A percentile compares a stretch with the other conserved stretches of the same genome.
phyloP scores from a whole-genome alignment of 2,888 invertebrate genomes.

The Tetranychus piercei region DNA sequence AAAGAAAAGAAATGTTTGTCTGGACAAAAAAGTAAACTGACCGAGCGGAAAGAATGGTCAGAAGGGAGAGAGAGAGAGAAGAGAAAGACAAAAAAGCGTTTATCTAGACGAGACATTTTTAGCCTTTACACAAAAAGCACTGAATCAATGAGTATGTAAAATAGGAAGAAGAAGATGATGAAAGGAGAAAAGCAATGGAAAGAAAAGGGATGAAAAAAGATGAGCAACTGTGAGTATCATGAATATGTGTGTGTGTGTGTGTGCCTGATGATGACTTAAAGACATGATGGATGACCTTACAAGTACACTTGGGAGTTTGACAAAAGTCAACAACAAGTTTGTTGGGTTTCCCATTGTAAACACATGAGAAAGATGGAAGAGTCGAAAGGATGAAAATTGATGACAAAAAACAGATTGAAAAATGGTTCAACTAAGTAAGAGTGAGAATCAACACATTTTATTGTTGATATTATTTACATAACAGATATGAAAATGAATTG shows the following conservation, averaged over 20 bases:
- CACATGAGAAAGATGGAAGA: neutral
- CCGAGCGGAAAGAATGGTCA: no score
- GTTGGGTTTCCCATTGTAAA: neutral
- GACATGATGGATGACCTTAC: neutral
- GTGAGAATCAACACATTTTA: no score
- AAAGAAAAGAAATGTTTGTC: no score
- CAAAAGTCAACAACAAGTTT: neutral
- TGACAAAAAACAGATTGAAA: neutral
- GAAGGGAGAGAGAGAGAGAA: no score
- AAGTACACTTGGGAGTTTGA: neutral
- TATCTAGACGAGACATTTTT: no score
- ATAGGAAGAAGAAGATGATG: neutral
- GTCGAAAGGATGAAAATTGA: neutral
- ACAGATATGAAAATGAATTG: no score
- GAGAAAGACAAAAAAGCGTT: no score
- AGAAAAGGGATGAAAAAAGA: neutral
- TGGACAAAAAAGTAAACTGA: no score
- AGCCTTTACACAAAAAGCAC: neutral
- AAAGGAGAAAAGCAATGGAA: neutral
- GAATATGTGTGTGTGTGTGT: neutral
- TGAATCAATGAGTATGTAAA: neutral
- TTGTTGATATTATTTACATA: no score
- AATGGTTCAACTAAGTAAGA: no score
- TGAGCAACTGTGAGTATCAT: neutral
- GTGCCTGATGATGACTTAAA: neutral